A percentile compares a stretch with the other conserved stretches of the same genome.
phyloP scores from a whole-genome alignment of 2,113 vertebrate species.

The Lampris incognitus region DNA sequence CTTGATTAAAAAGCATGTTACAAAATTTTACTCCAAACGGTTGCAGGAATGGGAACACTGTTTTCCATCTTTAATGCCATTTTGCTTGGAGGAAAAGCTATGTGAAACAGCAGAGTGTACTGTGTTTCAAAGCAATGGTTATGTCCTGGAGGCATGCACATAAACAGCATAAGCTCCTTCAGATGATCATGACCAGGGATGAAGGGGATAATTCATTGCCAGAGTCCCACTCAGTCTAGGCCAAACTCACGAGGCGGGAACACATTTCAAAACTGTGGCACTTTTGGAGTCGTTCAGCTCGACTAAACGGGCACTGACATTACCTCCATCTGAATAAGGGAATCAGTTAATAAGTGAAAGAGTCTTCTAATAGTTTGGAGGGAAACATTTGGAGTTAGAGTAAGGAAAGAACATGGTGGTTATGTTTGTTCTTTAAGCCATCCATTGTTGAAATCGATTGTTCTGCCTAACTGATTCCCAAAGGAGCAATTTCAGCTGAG shows the following conservation, averaged over 20 bases:
- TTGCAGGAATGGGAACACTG: too few species aligned
- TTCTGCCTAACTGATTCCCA: slow-evolving; percentile 72
- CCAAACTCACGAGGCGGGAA: slow-evolving; percentile 15
- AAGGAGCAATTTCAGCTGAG: slow-evolving; percentile 74
- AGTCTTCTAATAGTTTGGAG: slow-evolving; percentile 56
- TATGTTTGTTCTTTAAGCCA: slow-evolving; percentile 55
- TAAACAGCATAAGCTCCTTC: neutral
- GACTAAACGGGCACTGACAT: slow-evolving; percentile 41
- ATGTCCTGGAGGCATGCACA: neutral
- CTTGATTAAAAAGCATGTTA: too few species aligned
- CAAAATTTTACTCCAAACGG: too few species aligned
- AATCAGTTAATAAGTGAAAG: slow-evolving; percentile 55
- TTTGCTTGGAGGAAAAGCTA: neutral
- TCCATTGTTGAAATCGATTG: slow-evolving; percentile 76
- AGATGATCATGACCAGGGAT: slow-evolving; percentile 29
- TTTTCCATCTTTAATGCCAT: slow-evolving; percentile 5
- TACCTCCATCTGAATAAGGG: slow-evolving; percentile 44
- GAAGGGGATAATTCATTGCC: slow-evolving; percentile 34
- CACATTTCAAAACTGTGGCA: neutral
- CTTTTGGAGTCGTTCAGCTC: slow-evolving; percentile 24
- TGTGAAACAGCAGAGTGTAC: slow-evolving; percentile 1
- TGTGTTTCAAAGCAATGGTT: slow-evolving; percentile 21
- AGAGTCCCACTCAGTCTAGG: neutral
- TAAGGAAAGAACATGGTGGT: slow-evolving; percentile 29
- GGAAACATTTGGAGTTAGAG: slow-evolving; percentile 44